A percentile compares a stretch with the other conserved stretches of the same genome.
Evolutionary conservation across 2,888 invertebrate genomes (phyloP).

Genomic region (Tenthredo amoena): DNA sequence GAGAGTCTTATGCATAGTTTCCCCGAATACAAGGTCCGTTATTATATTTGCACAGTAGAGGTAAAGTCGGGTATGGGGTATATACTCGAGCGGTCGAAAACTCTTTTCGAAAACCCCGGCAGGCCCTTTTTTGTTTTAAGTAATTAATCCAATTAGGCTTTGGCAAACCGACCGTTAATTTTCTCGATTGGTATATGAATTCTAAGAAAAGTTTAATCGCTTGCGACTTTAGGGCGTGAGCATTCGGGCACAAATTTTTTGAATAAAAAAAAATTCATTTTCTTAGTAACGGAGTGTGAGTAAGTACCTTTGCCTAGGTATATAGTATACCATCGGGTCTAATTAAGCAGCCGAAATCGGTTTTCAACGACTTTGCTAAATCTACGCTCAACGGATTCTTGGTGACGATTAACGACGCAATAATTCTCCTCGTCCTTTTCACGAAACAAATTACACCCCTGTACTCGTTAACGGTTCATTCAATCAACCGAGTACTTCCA

Average conservation of each 20-base stretch:
- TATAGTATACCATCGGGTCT: neutral
- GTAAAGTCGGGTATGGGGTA: neutral
- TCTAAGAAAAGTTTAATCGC: neutral
- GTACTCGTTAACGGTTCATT: neutral
- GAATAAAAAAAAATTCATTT: neutral
- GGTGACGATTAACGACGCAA: neutral
- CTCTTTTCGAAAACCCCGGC: neutral
- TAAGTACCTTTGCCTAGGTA: neutral
- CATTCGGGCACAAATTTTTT: neutral
- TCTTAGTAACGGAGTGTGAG: neutral
- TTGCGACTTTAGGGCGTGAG: slow-evolving; percentile 29
- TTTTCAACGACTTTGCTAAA: slow-evolving; percentile 17
- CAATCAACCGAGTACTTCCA: neutral
- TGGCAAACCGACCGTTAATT: slow-evolving; percentile 31
- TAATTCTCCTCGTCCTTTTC: neutral
- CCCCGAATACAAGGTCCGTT: neutral
- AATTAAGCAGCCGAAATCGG: neutral
- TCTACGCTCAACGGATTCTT: neutral
- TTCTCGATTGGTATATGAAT: neutral
- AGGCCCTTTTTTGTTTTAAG: slow-evolving; percentile 17
- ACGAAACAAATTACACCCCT: neutral
- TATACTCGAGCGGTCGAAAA: neutral
- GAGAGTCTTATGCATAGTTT: neutral
- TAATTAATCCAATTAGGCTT: slow-evolving; percentile 44
- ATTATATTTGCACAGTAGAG: neutral